Base-by-base conservation (phyloP, 92 coral and sea anemone genomes). In the Muricea muricata region DNA sequence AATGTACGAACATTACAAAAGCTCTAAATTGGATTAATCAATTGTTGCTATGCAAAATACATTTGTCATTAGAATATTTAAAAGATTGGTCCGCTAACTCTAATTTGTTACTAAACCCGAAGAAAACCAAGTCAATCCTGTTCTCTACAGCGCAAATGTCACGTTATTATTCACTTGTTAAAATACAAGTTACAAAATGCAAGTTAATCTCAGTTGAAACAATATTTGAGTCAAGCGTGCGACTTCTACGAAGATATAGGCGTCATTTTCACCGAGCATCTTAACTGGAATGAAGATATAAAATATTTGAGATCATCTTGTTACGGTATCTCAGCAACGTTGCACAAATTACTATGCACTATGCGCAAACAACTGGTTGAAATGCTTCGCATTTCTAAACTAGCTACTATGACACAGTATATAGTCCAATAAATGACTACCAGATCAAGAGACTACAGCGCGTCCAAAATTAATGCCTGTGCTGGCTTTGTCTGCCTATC, bases 91-190 rank as follows among this genome's bases (percentile, higher is more conserved):
- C 72, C 37, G 14, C 37, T 41, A 29, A 65, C 39, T 65, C 39
- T 12, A 65, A 65, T 20, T 3, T 65, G 3, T 29, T 65, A 18
- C 72, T 65, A 28, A 65, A 65, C 4, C 34, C 32, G 7, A 65
- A 65, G 37, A 65, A 65, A 26, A 65, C 72, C 7, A 65, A 65
- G 14, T 29, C 37, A 3, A 29, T 65, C 6, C 14, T 65, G 14
- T 23, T 65, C 20, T 23, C 39, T 23, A 65, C 72, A 23, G 2
- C 33, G 24, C 72, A 65, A 65, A 65, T 65, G 72, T 65, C 72
- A 65, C 32, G 72, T 4, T 7, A 15, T 15, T 33, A 24, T 12
- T 17, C 69, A 61, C 69, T 61, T 17, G 69, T 10, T 41, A 65
- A 65, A 65, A 10, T 65, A 23, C 6, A 23, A 24, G 40, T 29